These are phyloP conservation scores for Euzophera pinguis DNA, from an alignment of 2,888 invertebrate species.

Conservation along the genomic window DNA sequence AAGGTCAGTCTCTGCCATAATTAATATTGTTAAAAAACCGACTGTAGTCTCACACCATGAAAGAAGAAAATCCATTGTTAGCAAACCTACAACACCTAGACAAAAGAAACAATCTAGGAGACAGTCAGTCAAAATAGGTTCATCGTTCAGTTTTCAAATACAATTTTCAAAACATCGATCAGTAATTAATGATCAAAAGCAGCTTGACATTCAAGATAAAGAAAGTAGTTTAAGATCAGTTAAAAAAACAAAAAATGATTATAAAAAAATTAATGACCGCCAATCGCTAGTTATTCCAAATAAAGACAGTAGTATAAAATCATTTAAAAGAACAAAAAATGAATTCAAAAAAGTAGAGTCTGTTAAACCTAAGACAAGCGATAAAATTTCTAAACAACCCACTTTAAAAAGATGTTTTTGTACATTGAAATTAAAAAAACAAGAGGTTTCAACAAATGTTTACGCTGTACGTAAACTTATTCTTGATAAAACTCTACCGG, in stretches of 20 bases:
- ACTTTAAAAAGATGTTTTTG: constrained; percentile 39
- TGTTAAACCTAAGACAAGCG: too few relatives aligned
- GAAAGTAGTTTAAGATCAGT: not conserved
- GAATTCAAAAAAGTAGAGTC: not conserved
- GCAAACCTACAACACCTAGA: not conserved
- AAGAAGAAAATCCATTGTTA: constrained; percentile 4
- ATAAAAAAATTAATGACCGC: too few relatives aligned
- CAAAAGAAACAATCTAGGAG: not conserved
- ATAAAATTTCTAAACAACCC: constrained; percentile 15
- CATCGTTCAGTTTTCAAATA: constrained; percentile 28
- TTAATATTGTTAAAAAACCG: constrained; percentile 3
- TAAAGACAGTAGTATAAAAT: too few relatives aligned
- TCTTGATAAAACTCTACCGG: not conserved
- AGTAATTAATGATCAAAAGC: not conserved
- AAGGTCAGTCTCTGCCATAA: constrained; percentile 4
- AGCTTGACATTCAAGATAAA: not conserved
- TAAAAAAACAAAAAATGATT: not conserved
- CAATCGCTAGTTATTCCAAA: too few relatives aligned
- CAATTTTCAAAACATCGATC: constrained; percentile 25
- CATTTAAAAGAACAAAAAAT: too few relatives aligned
- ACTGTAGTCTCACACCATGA: constrained; percentile 1
- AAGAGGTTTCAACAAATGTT: constrained; percentile 10
- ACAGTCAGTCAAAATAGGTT: constrained; percentile 24
- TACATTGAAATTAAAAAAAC: constrained; percentile 33
- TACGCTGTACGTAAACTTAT: not conserved